phyloP scores from a whole-genome alignment of 2,113 vertebrate genomes.

The Rhizomys pruinosus region DNA sequence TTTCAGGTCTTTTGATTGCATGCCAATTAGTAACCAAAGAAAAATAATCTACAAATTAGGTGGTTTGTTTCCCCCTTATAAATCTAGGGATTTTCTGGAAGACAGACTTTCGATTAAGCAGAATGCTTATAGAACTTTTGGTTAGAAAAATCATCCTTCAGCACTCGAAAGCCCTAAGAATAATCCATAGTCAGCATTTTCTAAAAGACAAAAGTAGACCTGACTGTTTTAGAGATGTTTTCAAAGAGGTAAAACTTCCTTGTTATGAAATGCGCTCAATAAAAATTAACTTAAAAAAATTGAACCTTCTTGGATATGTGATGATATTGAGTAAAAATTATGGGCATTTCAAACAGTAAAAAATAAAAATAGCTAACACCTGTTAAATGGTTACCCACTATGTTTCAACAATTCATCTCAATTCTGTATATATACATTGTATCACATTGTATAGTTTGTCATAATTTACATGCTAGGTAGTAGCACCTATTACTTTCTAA shows the following conservation, averaged over 20 bases:
- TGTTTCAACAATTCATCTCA: not conserved
- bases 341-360: not conserved
- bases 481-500: not conserved
- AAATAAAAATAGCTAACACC: slow-evolving; percentile 8
- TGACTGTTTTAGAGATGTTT: slow-evolving; percentile 27
- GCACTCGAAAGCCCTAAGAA: not conserved
- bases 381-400: not conserved
- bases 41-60: not conserved
- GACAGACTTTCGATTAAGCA: not conserved
- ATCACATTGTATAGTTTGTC: not conserved
- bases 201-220: not conserved
- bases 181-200: not conserved
- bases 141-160: not conserved
- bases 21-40: not conserved
- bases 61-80: not conserved
- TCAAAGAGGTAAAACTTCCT: not conserved
- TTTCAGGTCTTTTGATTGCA: not conserved
- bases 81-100: not conserved
- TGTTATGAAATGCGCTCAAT: too few relatives aligned
- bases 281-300: too few relatives aligned
- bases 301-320: not conserved
- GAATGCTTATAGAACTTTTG: not conserved
- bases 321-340: slow-evolving; percentile 18
- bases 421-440: not conserved
- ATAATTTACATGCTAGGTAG: not conserved